Conservation (phyloP, 2,888 invertebrate species). For the Melipona bicolor region DNA sequence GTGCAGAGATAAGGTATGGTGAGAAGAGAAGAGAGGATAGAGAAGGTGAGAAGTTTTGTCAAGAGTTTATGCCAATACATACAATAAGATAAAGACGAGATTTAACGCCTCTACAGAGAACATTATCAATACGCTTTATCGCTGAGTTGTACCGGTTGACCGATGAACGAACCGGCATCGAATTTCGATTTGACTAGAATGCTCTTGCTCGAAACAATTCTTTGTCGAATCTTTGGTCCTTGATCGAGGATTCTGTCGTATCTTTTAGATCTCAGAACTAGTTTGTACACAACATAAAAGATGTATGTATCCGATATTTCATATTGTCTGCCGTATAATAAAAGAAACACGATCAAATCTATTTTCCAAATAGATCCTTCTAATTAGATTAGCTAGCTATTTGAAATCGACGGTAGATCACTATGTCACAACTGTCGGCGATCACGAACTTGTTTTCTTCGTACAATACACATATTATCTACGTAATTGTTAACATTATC, state of each 20-base stretch:
- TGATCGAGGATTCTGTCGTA: constrained; percentile 57
- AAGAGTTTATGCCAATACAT: constrained; percentile 42
- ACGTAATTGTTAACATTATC: constrained; percentile 47
- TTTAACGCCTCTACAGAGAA: constrained; percentile 54
- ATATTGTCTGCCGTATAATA: constrained; percentile 10
- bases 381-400: not conserved
- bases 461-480: not conserved
- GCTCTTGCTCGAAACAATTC: constrained; percentile 32
- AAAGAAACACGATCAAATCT: constrained; percentile 11
- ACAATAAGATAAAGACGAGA: constrained; percentile 61
- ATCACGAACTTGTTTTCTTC: not conserved
- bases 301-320: constrained; percentile 18
- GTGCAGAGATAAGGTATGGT: not conserved
- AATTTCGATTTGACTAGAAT: constrained; percentile 62
- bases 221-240: constrained; percentile 70
- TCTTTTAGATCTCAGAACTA: constrained; percentile 67
- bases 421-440: not conserved
- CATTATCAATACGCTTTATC: constrained; percentile 44
- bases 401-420: not conserved
- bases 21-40: constrained; percentile 21
- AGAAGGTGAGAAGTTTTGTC: constrained; percentile 38
- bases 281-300: constrained; percentile 42
- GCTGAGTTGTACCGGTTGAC: constrained; percentile 48
- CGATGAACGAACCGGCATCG: constrained; percentile 44
- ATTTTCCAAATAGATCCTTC: not conserved